These are phyloP conservation scores for Actias luna DNA, from an alignment of 2,888 invertebrate species.

Conservation along the genomic window DNA sequence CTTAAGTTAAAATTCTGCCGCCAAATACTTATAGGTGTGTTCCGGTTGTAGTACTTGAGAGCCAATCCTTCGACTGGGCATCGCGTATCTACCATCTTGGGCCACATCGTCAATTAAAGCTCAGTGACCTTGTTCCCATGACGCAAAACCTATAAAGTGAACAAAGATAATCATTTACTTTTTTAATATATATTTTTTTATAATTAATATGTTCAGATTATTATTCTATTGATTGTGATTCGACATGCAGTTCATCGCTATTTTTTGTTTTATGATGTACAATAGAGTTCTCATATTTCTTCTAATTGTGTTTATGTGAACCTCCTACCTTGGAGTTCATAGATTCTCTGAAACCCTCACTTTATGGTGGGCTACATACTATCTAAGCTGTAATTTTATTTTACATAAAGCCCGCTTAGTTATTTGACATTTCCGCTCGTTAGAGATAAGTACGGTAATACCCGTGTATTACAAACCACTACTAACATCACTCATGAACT, in stretches of 20 bases:
- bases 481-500: constrained; percentile 58
- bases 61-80: no score
- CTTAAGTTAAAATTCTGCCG: no score
- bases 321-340: not conserved
- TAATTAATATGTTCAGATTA: not conserved
- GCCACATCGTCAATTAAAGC: no score
- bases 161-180: no score
- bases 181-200: no score
- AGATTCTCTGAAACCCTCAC: not conserved
- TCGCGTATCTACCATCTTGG: no score
- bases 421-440: constrained; percentile 66
- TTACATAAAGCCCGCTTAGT: constrained; percentile 50
- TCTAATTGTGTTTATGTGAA: not conserved
- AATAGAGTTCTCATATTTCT: not conserved
- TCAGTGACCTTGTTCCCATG: no score
- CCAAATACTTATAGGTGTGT: no score
- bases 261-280: not conserved
- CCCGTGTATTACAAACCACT: constrained; percentile 63
- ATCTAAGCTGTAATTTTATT: constrained; percentile 54
- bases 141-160: no score
- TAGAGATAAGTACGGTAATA: constrained; percentile 67
- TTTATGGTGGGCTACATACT: not conserved
- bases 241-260: not conserved
- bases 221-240: not conserved
- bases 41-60: no score